A percentile compares a stretch with the other conserved stretches of the same genome.
Conservation (phyloP, 2,888 invertebrate genomes). For the Cryptocephalus moraei region DNA sequence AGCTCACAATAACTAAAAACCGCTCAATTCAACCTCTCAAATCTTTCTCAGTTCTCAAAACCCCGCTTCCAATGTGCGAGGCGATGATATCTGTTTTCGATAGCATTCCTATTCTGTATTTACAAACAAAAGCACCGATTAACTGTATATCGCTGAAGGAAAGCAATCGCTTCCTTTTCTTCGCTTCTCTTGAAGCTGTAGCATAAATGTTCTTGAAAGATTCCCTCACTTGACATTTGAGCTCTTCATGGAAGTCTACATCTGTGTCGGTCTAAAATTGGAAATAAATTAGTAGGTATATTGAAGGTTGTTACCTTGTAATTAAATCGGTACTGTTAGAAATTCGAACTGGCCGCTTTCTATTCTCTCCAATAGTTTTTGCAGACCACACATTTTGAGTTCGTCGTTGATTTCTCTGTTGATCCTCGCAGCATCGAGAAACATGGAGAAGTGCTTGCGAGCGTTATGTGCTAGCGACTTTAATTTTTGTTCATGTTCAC, state of each 20-base stretch:
- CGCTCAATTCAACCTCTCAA: constrained; percentile 15
- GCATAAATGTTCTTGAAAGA: constrained; percentile 12
- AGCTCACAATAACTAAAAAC: background rate
- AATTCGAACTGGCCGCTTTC: constrained; percentile 18
- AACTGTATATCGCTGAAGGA: constrained; percentile 12
- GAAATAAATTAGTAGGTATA: background rate
- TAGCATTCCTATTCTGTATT: constrained; percentile 16
- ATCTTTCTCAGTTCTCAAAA: constrained; percentile 16
- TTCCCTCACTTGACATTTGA: constrained; percentile 16
- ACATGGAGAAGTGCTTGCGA: constrained; percentile 15
- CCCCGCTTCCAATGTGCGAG: constrained; percentile 16
- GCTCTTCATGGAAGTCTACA: constrained; percentile 11
- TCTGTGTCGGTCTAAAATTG: constrained; percentile 9
- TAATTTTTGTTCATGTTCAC: constrained; percentile 5
- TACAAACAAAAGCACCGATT: constrained; percentile 15
- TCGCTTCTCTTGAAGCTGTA: constrained; percentile 12
- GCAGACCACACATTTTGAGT: constrained; percentile 18
- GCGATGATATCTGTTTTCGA: constrained; percentile 15
- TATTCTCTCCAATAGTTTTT: constrained; percentile 17
- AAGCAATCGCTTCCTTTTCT: constrained; percentile 12
- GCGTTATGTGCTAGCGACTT: constrained; percentile 14
- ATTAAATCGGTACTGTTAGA: constrained; percentile 8
- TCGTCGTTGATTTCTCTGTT: constrained; percentile 17
- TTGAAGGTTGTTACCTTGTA: background rate
- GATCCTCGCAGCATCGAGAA: constrained; percentile 14